Conservation (phyloP, 2,888 invertebrate genomes). For the Eristalis intricaria region DNA sequence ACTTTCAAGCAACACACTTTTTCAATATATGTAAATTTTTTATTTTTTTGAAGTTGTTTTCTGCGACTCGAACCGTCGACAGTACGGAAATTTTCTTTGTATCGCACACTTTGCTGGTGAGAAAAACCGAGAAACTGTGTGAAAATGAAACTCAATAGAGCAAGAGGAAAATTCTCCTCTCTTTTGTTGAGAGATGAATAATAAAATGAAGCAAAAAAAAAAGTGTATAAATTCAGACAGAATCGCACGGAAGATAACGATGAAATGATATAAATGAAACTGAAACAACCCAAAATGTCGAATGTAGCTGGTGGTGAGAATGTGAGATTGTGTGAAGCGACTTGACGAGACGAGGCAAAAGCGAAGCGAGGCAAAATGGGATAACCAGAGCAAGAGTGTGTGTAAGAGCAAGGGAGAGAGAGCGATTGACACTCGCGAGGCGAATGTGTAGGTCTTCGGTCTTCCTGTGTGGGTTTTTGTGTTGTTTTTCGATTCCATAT, state of each 20-base stretch:
- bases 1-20: constrained; percentile 43
- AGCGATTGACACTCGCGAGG: neutral
- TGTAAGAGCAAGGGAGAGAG: constrained; percentile 1
- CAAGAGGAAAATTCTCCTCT: constrained; percentile 33
- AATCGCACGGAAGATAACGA: constrained; percentile 18
- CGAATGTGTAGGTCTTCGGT: neutral
- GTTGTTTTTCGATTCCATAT: constrained; percentile 29
- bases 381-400: neutral
- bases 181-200: constrained; percentile 15
- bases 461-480: neutral
- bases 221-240: constrained; percentile 7
- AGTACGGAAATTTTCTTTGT: constrained; percentile 66
- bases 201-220: neutral
- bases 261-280: constrained; percentile 17
- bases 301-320: neutral
- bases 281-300: constrained; percentile 30
- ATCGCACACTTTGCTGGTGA: constrained; percentile 16
- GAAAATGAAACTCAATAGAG: constrained; percentile 46
- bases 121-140: constrained; percentile 37
- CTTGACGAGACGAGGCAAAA: neutral
- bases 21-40: neutral
- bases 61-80: constrained; percentile 24
- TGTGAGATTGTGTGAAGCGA: neutral
- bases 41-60: constrained; percentile 1
- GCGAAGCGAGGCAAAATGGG: constrained; percentile 5